Percentiles rank a stretch among this genome's conserved stretches.
Conservation (phyloP, 2,113 vertebrate species). For the Scartelaos histophorus region DNA sequence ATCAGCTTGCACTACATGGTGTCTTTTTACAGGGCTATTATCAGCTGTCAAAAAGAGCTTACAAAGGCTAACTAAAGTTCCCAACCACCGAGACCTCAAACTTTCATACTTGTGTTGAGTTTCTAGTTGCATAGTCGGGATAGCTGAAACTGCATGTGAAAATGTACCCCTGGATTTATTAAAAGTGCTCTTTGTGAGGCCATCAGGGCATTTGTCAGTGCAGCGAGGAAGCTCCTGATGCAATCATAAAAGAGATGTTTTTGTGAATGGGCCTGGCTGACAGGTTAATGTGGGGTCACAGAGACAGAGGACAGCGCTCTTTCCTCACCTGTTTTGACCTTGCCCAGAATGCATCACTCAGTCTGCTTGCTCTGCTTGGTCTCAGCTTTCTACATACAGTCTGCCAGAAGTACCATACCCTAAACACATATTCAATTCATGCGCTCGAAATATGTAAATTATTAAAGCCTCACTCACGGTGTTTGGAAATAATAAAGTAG, state of each 20-base stretch:
- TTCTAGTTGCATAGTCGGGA: conserved; percentile 44
- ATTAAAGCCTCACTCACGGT: conserved; percentile 32
- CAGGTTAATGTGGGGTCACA: conserved; percentile 66
- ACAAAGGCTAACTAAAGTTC: conserved; percentile 6
- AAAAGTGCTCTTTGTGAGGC: conserved; percentile 62
- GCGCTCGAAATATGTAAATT: conserved; percentile 45
- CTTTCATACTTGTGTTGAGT: conserved; percentile 29
- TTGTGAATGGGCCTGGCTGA: conserved; percentile 69
- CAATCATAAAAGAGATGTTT: conserved; percentile 76
- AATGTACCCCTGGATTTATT: conserved; percentile 51
- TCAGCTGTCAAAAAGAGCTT: conserved; percentile 32
- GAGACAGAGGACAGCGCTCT: conserved; percentile 59
- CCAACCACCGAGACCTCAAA: conserved; percentile 3
- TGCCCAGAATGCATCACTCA: conserved; percentile 48
- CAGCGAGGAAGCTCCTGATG: conserved; percentile 61
- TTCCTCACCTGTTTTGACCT: conserved; percentile 44
- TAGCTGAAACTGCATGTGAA: conserved; percentile 43
- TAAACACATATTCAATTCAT: conserved; percentile 46
- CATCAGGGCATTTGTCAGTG: conserved; percentile 57
- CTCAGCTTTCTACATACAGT: conserved; percentile 57
- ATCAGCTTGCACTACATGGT: conserved; percentile 33
- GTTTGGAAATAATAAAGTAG: conserved; percentile 48
- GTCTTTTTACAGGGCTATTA: conserved; percentile 34
- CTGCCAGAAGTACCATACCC: conserved; percentile 22
- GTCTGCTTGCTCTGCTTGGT: conserved; percentile 40